Conservation (phyloP, 2,113 vertebrate species). For the Brachypodius melanocephalos region DNA sequence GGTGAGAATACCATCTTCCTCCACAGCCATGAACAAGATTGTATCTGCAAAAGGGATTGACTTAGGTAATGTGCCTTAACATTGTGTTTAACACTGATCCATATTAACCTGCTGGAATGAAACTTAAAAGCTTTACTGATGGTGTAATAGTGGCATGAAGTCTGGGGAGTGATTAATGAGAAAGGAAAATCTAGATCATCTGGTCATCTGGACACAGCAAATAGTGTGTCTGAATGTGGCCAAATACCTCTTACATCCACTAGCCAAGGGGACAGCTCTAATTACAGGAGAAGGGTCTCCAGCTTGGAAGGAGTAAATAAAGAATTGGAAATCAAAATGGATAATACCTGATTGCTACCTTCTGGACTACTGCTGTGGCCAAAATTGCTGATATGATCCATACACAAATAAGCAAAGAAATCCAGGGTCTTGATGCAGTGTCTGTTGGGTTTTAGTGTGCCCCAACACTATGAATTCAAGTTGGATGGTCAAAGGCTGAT, state of each 20-base stretch:
- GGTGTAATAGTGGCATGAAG: background rate
- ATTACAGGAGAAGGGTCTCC: conserved; percentile 9
- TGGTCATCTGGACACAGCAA: conserved; percentile 19
- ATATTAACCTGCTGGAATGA: background rate
- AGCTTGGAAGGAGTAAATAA: background rate
- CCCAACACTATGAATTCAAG: background rate
- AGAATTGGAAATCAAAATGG: background rate
- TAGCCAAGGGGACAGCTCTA: conserved; percentile 16
- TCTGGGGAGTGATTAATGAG: conserved; percentile 26
- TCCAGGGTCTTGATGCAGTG: background rate
- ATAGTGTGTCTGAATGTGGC: background rate
- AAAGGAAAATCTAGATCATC: conserved; percentile 36
- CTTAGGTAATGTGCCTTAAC: background rate
- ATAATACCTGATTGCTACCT: conserved; percentile 30
- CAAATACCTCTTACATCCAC: background rate
- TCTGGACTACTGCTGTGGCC: conserved; percentile 13
- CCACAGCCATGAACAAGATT: background rate
- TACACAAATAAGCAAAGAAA: background rate
- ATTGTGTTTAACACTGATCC: background rate
- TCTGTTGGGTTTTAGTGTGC: background rate
- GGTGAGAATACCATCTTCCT: background rate
- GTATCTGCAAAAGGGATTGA: background rate
- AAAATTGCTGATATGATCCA: background rate
- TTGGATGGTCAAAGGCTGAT: background rate
- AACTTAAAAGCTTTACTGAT: background rate